Conservation (phyloP, 2,888 invertebrate genomes). For the Griposia aprilina region DNA sequence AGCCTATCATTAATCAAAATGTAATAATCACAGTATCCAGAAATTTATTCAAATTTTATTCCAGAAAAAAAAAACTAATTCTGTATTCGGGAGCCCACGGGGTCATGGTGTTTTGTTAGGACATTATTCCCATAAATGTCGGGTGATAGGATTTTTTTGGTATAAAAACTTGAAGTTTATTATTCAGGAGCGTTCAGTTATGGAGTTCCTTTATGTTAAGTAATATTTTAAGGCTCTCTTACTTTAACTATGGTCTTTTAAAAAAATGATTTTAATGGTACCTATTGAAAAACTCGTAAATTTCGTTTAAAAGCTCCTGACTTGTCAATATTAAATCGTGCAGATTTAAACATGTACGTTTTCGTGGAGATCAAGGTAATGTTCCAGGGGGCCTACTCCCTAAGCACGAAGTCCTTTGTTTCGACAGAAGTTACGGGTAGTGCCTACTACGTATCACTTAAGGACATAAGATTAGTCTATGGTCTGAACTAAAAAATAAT, state of each 20-base stretch:
- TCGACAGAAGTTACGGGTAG: too few relatives aligned
- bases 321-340: not conserved
- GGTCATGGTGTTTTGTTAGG: constrained; percentile 67
- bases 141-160: constrained; percentile 57
- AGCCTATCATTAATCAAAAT: constrained; percentile 63
- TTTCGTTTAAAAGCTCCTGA: not conserved
- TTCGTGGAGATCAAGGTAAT: not conserved
- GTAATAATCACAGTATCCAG: constrained; percentile 59
- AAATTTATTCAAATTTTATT: constrained; percentile 74
- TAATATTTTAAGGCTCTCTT: constrained; percentile 20
- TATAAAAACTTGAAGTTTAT: constrained; percentile 60
- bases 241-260: not conserved
- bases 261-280: constrained; percentile 9
- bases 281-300: not conserved
- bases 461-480: too few relatives aligned
- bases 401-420: too few relatives aligned
- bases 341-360: not conserved
- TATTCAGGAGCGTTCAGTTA: constrained; percentile 47
- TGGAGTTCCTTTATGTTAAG: constrained; percentile 19
- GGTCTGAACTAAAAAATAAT: too few relatives aligned
- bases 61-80: constrained; percentile 73
- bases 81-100: constrained; percentile 72
- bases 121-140: constrained; percentile 69
- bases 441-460: too few relatives aligned
- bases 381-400: too few relatives aligned